These are phyloP conservation scores for Pygoscelis antarcticus DNA, from an alignment of 2,113 vertebrate species.

Conservation along the genomic window DNA sequence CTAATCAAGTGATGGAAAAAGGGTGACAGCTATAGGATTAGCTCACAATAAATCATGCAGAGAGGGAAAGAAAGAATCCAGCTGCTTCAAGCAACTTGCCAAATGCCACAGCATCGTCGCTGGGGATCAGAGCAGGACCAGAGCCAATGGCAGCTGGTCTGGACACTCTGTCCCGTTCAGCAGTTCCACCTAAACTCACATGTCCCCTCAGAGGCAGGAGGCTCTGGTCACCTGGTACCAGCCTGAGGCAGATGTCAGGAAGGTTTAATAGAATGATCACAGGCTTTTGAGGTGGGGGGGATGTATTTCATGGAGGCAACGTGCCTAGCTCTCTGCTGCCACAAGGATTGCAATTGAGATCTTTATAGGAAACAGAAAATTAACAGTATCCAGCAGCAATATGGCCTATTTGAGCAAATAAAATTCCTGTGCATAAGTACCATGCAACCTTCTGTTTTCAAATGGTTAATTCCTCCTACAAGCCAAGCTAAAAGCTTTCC, in stretches of 20 bases:
- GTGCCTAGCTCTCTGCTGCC: neutral
- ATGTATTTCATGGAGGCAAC: neutral
- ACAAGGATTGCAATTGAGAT: neutral
- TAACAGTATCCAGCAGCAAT: neutral
- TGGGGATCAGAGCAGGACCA: neutral
- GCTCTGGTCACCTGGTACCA: neutral
- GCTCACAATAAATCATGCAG: slow-evolving; percentile 6
- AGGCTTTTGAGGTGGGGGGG: neutral
- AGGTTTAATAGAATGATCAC: neutral
- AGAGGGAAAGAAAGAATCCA: slow-evolving; percentile 32
- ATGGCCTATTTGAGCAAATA: neutral
- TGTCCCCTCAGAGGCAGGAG: neutral
- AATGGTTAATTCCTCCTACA: slow-evolving; percentile 14
- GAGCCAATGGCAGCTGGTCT: neutral
- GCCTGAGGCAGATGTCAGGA: neutral
- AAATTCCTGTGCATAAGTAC: neutral
- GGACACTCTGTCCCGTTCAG: neutral
- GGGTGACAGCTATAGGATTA: neutral
- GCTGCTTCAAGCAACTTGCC: slow-evolving; percentile 2
- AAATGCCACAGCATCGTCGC: neutral
- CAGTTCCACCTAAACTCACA: neutral
- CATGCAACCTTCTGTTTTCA: neutral
- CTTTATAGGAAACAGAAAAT: neutral
- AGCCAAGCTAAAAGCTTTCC: slow-evolving; percentile 9
- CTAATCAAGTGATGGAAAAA: slow-evolving; percentile 38